These are phyloP conservation scores for Acrocephalus kingi DNA, from an alignment of 2,113 vertebrate species.

Conservation along the genomic window DNA sequence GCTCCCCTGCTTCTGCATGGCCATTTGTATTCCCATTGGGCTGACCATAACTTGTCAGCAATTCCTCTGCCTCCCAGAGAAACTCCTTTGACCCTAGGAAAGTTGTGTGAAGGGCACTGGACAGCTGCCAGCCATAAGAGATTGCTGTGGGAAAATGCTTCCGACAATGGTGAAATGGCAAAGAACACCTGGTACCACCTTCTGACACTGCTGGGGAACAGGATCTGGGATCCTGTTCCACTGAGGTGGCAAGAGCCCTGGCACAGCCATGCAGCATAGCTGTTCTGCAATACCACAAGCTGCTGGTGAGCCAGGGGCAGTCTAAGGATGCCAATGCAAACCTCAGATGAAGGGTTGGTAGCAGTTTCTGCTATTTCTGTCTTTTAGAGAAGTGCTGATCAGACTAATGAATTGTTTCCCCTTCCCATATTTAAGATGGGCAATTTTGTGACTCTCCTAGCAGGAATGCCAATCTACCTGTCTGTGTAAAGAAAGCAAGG, in stretches of 20 bases:
- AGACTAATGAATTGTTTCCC: not conserved
- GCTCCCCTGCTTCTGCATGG: not conserved
- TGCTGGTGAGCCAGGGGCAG: not conserved
- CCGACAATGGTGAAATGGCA: not conserved
- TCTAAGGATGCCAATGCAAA: not conserved
- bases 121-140: not conserved
- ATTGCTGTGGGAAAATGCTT: not conserved
- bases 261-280: not conserved
- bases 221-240: fast-evolving
- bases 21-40: not conserved
- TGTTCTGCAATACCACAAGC: not conserved
- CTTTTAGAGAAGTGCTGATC: not conserved
- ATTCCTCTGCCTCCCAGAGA: not conserved
- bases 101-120: not conserved
- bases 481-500: not conserved
- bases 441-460: not conserved
- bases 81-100: not conserved
- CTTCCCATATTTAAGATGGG: fast-evolving
- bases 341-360: not conserved
- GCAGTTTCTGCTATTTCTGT: not conserved
- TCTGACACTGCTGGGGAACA: not conserved
- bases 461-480: not conserved
- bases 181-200: not conserved
- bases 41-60: not conserved
- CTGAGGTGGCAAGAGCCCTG: not conserved